These are phyloP conservation scores for Lottia scabra DNA, from an alignment of 2,888 invertebrate genomes.

Conservation along the genomic window DNA sequence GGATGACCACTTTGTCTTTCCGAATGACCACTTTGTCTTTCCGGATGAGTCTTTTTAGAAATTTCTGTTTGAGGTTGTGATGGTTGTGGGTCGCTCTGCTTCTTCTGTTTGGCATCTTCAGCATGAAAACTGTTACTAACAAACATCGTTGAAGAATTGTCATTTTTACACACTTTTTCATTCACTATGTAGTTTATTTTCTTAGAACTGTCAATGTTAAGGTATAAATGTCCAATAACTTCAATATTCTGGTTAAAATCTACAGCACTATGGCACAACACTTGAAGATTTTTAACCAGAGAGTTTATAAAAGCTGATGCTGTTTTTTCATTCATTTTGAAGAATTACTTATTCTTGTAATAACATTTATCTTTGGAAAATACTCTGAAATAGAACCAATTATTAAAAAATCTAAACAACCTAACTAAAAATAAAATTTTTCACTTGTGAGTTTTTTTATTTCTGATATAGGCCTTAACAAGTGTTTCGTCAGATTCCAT, in stretches of 20 bases:
- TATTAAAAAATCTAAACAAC: no score
- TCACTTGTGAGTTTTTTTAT: no score
- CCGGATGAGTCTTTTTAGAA: not conserved
- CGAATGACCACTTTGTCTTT: not conserved
- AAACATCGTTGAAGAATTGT: conserved; percentile 32
- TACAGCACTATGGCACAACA: conserved; percentile 34
- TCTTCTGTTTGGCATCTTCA: not conserved
- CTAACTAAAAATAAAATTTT: no score
- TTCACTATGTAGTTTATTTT: conserved; percentile 36
- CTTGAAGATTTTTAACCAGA: conserved; percentile 33
- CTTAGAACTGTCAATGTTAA: conserved; percentile 31
- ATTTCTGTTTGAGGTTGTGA: not conserved
- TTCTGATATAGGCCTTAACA: no score
- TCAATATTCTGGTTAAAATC: conserved; percentile 36
- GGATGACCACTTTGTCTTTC: not conserved
- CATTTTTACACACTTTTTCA: conserved; percentile 38
- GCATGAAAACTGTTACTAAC: conserved; percentile 39
- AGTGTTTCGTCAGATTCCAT: no score
- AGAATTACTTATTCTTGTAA: no score
- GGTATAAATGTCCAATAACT: conserved; percentile 35
- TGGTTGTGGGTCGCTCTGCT: not conserved
- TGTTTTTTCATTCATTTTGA: conserved; percentile 33
- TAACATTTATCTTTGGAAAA: no score
- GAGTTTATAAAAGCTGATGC: conserved; percentile 35
- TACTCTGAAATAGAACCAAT: no score